A percentile compares a stretch with the other conserved stretches of the same genome.
These are phyloP conservation scores for Actenoides hombroni DNA, from an alignment of 2,113 vertebrate genomes.

Conservation along the genomic window DNA sequence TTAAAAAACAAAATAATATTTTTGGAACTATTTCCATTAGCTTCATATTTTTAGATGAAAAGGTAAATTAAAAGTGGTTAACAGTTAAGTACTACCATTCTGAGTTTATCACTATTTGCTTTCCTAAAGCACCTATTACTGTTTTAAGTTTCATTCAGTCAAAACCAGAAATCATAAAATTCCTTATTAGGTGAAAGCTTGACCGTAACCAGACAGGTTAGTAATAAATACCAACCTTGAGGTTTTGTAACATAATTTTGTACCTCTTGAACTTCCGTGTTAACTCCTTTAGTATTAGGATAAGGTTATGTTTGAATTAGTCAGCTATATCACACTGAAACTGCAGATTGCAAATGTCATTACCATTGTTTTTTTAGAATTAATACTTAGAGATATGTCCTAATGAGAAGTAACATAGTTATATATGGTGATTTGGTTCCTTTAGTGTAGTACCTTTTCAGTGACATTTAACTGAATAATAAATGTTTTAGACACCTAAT, in stretches of 20 bases:
- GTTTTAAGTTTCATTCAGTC: neutral
- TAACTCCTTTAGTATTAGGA: neutral
- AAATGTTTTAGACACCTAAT: neutral
- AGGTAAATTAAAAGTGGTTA: neutral
- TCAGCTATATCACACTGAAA: neutral
- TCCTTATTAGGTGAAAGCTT: neutral
- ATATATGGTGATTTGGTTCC: neutral
- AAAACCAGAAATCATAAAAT: neutral
- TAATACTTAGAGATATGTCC: neutral
- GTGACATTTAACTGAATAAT: neutral
- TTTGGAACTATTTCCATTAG: neutral
- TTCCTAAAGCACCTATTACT: neutral
- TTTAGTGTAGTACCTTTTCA: neutral
- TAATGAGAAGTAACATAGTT: neutral
- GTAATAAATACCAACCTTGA: neutral
- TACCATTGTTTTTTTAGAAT: neutral
- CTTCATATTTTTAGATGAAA: neutral
- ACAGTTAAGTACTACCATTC: neutral
- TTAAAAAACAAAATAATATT: neutral
- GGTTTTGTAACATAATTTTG: neutral
- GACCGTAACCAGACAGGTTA: neutral
- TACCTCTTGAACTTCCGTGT: neutral
- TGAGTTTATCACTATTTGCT: neutral
- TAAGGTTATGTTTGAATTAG: neutral
- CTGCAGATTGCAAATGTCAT: neutral